Conservation (phyloP, 35 echinoderm and acorn worm genomes). For the Heliocidaris tuberculata region DNA sequence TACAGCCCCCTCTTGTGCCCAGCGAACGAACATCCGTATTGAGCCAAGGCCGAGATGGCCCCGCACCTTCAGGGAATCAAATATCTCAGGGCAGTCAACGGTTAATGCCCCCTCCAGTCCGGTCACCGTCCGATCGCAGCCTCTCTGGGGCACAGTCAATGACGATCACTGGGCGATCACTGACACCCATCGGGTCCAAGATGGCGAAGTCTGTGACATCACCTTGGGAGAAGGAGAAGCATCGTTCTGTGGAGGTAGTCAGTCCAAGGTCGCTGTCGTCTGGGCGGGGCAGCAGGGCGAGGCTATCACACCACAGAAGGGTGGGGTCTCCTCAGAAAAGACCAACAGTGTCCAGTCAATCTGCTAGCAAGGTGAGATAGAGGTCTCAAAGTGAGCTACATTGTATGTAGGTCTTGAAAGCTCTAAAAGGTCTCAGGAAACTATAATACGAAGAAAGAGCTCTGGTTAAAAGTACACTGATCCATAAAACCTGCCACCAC, state of each 20-base stretch:
- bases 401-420: too few relatives aligned
- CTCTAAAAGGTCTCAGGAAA: too few relatives aligned
- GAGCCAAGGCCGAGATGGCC: not conserved
- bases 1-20: not conserved
- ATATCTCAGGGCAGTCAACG: not conserved
- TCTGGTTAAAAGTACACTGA: too few relatives aligned
- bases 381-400: too few relatives aligned
- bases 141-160: not conserved
- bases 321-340: not conserved
- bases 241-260: not conserved
- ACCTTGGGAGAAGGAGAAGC: not conserved
- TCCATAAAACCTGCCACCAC: too few relatives aligned
- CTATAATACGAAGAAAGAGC: too few relatives aligned
- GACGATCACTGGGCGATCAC: not conserved
- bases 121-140: not conserved
- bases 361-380: slow-evolving; percentile 23
- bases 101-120: not conserved
- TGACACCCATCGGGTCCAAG: not conserved
- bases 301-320: not conserved
- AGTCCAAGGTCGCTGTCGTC: not conserved
- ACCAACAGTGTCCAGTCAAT: not conserved
- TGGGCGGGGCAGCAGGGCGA: not conserved
- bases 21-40: not conserved
- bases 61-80: not conserved
- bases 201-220: not conserved